phyloP scores from a whole-genome alignment of 2,888 invertebrate species.

The Aromia moschata region DNA sequence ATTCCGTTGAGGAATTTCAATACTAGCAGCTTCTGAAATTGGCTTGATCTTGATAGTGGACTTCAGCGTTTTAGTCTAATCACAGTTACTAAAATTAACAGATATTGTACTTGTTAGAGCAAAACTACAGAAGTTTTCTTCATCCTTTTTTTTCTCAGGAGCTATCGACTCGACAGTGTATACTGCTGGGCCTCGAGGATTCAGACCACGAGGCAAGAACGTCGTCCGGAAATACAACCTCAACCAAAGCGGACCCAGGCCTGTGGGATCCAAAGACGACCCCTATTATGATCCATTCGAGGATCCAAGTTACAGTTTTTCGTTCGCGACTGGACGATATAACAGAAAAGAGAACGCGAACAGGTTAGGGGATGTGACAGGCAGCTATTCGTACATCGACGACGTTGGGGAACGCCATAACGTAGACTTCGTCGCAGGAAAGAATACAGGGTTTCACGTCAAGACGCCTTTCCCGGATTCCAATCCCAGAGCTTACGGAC shows the following conservation, averaged over 20 bases:
- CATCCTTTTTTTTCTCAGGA: conserved; percentile 55
- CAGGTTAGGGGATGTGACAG: conserved; percentile 61
- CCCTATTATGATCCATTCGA: conserved; percentile 80
- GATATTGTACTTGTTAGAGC: no score
- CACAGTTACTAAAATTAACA: no score
- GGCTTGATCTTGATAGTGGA: no score
- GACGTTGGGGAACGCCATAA: conserved; percentile 80
- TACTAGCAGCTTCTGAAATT: no score
- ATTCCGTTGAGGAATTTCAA: no score
- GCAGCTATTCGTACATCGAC: conserved; percentile 77
- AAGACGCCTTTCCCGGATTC: conserved; percentile 75
- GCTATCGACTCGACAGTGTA: conserved; percentile 76
- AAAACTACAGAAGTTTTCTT: neutral
- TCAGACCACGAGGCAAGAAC: conserved; percentile 80
- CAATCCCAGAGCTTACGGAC: conserved; percentile 70
- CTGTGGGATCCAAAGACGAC: conserved; percentile 73
- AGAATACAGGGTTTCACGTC: conserved; percentile 80
- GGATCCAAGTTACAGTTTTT: conserved; percentile 79
- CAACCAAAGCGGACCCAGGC: conserved; percentile 70
- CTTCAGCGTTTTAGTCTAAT: no score
- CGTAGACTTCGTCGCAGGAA: conserved; percentile 79
- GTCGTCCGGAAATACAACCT: conserved; percentile 77
- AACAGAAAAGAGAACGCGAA: conserved; percentile 70
- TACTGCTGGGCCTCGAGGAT: conserved; percentile 81
- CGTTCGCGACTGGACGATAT: conserved; percentile 73